Base-by-base conservation (phyloP, 1,140 invertebrate species). In the Psix sp. region DNA sequence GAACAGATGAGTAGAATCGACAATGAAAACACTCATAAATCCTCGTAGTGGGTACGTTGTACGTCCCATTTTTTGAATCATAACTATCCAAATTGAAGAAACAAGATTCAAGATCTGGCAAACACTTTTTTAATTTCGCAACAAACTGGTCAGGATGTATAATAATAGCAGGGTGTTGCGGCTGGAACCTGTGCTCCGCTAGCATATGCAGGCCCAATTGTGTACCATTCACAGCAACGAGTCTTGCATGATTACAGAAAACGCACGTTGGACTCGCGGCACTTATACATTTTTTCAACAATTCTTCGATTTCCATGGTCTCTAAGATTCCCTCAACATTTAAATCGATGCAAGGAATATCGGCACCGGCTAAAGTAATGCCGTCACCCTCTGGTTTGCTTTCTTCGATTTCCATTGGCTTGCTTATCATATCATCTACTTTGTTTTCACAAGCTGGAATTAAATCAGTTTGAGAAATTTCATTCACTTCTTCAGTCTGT, bases 11-110 rank as follows among this genome's bases (percentile, higher is more conserved):
- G 59, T 91, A 89, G 81, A 91, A 94, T 77, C 92, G 90, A 84
- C 94, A 95, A 73, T 94, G 92, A 87, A 95, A 94, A 87, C 94
- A 95, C 83, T 94, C 93, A 80, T 93, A 95, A 2, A 90, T 88
- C 39, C 91, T 89, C 31, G 90, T 88, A 7, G 67, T 75, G 3
- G 85, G 80, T 1, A 84, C 71, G 26, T 86, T 82, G 80, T 90
- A 91, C 4, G 88, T 89, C 9, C 88, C 85, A 65, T 84, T 67
- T 77, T 62, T 57, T 76, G 88, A 91, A 76, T 92, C 91, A 77
- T 90, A 93, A 33, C 90, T 90, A 68, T 93, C 90, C 10, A 93
- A 83, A 83, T 94, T 95, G 56, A 95, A 91, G 74, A 88, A 94
- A 16, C 90, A 82, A 1, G 85, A 79, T 40, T 90, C 88, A 1